Evolutionary conservation across 2,888 invertebrate genomes (phyloP).

Genomic region (Perithous albicinctus): DNA sequence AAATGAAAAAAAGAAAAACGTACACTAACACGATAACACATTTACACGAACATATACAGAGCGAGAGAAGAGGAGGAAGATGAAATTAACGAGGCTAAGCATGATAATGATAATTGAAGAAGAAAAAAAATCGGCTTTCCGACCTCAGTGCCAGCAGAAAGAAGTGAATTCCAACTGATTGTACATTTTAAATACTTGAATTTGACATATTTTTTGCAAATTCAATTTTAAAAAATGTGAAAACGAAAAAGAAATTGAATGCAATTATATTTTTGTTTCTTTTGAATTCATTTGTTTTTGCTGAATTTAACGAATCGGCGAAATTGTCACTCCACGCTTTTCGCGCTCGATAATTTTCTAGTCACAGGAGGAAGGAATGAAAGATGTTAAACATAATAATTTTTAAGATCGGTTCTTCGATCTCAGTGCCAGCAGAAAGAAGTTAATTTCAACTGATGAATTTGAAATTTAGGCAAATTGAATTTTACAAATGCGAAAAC

Average conservation of each 20-base stretch:
- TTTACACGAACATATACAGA: conserved; percentile 41
- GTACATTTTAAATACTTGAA: neutral
- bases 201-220: neutral
- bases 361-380: conserved; percentile 34
- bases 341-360: no score
- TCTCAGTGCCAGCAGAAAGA: neutral
- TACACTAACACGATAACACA: conserved; percentile 28
- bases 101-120: conserved; percentile 14
- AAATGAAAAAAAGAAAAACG: conserved; percentile 34
- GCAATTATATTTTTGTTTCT: neutral
- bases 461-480: neutral
- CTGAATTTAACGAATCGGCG: no score
- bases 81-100: conserved; percentile 30
- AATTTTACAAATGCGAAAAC: neutral
- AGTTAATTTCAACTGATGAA: neutral
- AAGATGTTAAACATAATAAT: conserved; percentile 10
- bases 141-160: neutral
- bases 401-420: neutral
- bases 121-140: neutral
- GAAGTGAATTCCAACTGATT: neutral
- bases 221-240: neutral
- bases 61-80: conserved; percentile 1
- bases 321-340: no score
- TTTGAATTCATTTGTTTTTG: conserved; percentile 11
- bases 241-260: neutral